These are phyloP conservation scores for Microtus oregoni DNA, from an alignment of 2,113 vertebrate genomes.

Conservation along the genomic window DNA sequence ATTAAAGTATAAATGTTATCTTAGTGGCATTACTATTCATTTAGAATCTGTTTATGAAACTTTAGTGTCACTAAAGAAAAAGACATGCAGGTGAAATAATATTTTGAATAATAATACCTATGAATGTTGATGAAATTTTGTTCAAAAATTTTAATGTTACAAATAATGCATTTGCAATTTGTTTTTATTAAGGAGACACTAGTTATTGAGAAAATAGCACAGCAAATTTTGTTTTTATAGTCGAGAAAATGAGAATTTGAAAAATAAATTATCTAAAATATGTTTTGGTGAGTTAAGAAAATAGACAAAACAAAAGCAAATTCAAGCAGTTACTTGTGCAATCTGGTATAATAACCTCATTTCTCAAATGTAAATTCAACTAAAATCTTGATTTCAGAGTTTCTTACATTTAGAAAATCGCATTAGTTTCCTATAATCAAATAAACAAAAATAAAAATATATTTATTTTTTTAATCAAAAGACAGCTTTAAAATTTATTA, in stretches of 20 bases:
- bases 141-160: slow-evolving; percentile 30
- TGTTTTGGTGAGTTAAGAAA: background rate
- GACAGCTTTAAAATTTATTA: too few species aligned
- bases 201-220: slow-evolving; percentile 19
- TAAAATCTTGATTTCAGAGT: background rate
- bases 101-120: background rate
- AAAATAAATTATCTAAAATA: background rate
- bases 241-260: background rate
- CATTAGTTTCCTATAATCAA: background rate
- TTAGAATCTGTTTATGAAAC: background rate
- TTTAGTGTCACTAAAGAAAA: background rate
- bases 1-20: slow-evolving; percentile 16
- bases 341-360: background rate
- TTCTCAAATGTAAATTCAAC: background rate
- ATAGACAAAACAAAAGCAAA: background rate
- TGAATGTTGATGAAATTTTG: background rate
- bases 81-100: background rate
- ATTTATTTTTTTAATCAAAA: background rate
- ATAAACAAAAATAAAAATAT: background rate
- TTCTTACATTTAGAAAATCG: background rate
- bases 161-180: background rate
- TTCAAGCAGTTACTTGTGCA: background rate
- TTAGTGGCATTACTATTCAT: background rate
- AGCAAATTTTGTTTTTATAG: background rate
- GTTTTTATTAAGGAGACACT: background rate